Evolutionary conservation across 2,888 invertebrate genomes (phyloP).

Genomic region (Patella pellucida): DNA sequence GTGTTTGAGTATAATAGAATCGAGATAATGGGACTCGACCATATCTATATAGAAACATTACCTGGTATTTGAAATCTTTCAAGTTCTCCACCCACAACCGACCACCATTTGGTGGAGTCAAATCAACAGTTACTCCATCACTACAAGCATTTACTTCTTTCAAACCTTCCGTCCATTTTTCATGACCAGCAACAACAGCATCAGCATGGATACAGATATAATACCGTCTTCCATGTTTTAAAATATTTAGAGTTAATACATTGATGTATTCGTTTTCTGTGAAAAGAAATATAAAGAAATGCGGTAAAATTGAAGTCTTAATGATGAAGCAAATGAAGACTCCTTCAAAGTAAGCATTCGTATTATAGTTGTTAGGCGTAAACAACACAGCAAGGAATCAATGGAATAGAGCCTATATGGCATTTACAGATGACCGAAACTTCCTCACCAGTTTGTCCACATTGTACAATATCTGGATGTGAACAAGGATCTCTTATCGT

Average conservation of each 20-base stretch:
- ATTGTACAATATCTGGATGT: not conserved
- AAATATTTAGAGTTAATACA: not conserved
- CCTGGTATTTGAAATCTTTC: conserved; percentile 13
- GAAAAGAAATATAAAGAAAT: not conserved
- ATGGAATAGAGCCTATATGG: too few relatives aligned
- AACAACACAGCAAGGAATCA: too few relatives aligned
- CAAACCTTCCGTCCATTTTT: conserved; percentile 41
- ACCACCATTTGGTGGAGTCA: conserved; percentile 38
- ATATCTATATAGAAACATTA: not conserved
- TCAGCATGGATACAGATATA: conserved; percentile 43
- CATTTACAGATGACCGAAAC: too few relatives aligned
- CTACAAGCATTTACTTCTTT: conserved; percentile 42
- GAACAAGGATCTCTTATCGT: conserved; percentile 12
- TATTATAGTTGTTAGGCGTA: too few relatives aligned
- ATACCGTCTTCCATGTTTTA: conserved; percentile 36
- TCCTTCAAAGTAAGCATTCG: too few relatives aligned
- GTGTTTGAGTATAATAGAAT: too few relatives aligned
- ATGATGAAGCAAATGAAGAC: too few relatives aligned
- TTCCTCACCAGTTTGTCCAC: conserved; percentile 21
- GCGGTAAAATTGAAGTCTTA: not conserved
- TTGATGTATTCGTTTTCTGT: not conserved
- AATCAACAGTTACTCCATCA: conserved; percentile 50
- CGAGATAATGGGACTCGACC: too few relatives aligned
- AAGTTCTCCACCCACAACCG: conserved; percentile 37
- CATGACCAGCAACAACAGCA: conserved; percentile 29